Percentiles rank a stretch among this genome's conserved stretches.
Evolutionary conservation across 2,797 vertebrate genomes (phyloP).

Genomic region (Podarcis lilfordi): DNA sequence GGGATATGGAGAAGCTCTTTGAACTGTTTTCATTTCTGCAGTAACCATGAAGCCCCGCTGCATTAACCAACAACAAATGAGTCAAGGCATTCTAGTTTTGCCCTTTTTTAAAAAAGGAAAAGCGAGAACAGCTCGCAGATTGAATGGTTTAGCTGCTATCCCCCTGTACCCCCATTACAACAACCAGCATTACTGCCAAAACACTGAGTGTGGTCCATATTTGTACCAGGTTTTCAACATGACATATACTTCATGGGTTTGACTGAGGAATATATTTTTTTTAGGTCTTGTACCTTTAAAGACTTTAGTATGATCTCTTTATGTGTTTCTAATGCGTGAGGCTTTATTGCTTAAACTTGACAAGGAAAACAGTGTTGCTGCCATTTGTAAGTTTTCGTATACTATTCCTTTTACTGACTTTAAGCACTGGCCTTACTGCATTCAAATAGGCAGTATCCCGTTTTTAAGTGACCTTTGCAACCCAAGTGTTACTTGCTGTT

Average conservation of each 20-base stretch:
- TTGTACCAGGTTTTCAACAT: constrained; percentile 84
- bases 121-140: constrained; percentile 47
- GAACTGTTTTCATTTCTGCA: constrained; percentile 50
- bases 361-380: constrained; percentile 75
- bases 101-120: constrained; percentile 13
- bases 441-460: constrained; percentile 81
- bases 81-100: constrained; percentile 41
- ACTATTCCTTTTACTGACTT: constrained; percentile 78
- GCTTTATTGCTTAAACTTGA: constrained; percentile 78
- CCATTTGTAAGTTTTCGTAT: constrained; percentile 83
- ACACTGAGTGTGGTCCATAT: constrained; percentile 79
- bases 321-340: constrained; percentile 80
- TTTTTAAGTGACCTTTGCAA: constrained; percentile 85
- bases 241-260: constrained; percentile 75
- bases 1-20: constrained; percentile 43
- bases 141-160: constrained; percentile 69
- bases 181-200: constrained; percentile 88
- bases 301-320: constrained; percentile 80
- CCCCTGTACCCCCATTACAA: constrained; percentile 70
- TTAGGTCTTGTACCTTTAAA: constrained; percentile 77
- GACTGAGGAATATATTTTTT: constrained; percentile 69
- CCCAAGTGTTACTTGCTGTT: constrained; percentile 84
- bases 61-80: constrained; percentile 45
- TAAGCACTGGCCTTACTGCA: constrained; percentile 80
- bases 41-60: constrained; percentile 31